A percentile compares a stretch with the other conserved stretches of the same genome.
Conservation (phyloP, 1,140 invertebrate genomes). For the Diorhabda carinulata region DNA sequence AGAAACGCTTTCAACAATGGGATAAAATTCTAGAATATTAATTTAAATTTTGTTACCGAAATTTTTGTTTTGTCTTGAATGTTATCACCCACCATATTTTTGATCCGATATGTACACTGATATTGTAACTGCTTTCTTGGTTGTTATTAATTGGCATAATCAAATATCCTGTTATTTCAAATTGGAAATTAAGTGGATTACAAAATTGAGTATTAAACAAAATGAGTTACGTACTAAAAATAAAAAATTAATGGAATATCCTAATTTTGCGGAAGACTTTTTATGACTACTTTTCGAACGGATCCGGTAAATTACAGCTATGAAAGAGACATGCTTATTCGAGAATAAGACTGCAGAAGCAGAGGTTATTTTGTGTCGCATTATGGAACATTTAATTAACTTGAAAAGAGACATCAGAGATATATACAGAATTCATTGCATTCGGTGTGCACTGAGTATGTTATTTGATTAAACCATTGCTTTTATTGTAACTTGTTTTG, state of each 20-base stretch:
- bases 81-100: too few species aligned
- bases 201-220: neutral
- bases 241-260: neutral
- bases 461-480: neutral
- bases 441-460: neutral
- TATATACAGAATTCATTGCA: neutral
- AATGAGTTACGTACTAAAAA: neutral
- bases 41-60: too few species aligned
- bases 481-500: too few species aligned
- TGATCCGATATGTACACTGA: too few species aligned
- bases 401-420: constrained; percentile 29
- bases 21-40: too few species aligned
- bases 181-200: neutral
- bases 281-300: neutral
- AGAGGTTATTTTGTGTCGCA: constrained; percentile 28
- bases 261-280: neutral
- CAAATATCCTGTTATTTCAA: neutral
- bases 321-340: constrained; percentile 19
- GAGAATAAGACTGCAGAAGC: constrained; percentile 26
- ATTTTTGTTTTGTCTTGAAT: too few species aligned
- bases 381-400: constrained; percentile 44
- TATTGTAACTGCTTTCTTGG: too few species aligned
- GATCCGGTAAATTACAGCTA: neutral
- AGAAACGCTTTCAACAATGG: too few species aligned
- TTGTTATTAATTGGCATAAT: too few species aligned